Evolutionary conservation across 2,113 vertebrate species (phyloP).

Genomic region (Podiceps cristatus): DNA sequence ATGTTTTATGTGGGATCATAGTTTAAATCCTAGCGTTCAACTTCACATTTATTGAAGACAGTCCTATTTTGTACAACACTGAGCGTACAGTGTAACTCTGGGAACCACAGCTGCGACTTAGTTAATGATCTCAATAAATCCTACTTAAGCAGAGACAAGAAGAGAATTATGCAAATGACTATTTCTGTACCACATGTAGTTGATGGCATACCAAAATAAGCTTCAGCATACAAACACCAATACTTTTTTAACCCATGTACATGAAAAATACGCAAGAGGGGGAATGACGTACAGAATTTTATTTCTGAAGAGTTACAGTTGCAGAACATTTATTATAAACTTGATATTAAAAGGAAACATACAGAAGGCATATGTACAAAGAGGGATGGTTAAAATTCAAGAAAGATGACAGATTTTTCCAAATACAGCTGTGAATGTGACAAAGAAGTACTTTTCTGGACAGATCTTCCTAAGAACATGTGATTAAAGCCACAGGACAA

Average conservation of each 20-base stretch:
- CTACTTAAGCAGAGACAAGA: conserved; percentile 80
- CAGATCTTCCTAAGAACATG: neutral
- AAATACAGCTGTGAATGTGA: neutral
- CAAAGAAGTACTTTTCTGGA: neutral
- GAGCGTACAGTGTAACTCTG: conserved; percentile 72
- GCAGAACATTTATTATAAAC: neutral
- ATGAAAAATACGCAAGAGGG: neutral
- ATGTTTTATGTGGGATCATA: conserved; percentile 33
- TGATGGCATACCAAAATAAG: conserved; percentile 63
- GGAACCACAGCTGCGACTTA: conserved; percentile 81
- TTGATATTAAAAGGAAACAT: neutral
- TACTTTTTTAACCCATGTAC: conserved; percentile 15
- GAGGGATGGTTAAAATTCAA: neutral
- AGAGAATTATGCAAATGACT: conserved; percentile 82
- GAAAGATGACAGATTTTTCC: neutral
- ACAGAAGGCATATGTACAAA: conserved; percentile 7
- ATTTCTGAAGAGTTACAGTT: conserved; percentile 43
- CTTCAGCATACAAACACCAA: conserved; percentile 22
- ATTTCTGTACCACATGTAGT: conserved; percentile 63
- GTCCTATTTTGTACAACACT: conserved; percentile 72
- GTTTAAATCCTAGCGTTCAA: conserved; percentile 62
- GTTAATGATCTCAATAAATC: conserved; percentile 85
- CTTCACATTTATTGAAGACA: conserved; percentile 71
- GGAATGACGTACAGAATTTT: neutral
- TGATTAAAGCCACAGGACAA: neutral